Percentiles rank a stretch among this genome's conserved stretches.
Evolutionary conservation across 1,140 invertebrate species (phyloP).

Genomic region (Ips nitidus): DNA sequence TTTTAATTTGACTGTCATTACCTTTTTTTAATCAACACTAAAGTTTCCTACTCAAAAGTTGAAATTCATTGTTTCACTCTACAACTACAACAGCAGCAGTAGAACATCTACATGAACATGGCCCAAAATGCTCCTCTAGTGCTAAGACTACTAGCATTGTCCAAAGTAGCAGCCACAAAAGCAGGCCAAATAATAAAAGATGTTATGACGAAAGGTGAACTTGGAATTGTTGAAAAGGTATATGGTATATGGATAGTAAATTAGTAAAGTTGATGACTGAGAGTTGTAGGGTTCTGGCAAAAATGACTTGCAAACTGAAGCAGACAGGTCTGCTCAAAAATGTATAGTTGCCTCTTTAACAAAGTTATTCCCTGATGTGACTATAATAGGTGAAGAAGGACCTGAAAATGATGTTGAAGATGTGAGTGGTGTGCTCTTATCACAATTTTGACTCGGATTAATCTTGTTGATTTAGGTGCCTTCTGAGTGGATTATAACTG

Average conservation of each 20-base stretch:
- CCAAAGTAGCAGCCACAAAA: slow-evolving; percentile 73
- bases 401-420: slow-evolving; percentile 56
- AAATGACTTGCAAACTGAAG: slow-evolving; percentile 96
- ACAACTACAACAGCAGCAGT: too few species aligned
- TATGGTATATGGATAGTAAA: slow-evolving; percentile 7
- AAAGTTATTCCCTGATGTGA: slow-evolving; percentile 80
- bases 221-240: slow-evolving; percentile 91
- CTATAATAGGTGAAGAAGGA: slow-evolving; percentile 94
- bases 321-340: slow-evolving; percentile 89
- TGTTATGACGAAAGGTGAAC: slow-evolving; percentile 82
- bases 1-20: too few species aligned
- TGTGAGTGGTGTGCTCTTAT: slow-evolving; percentile 46
- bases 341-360: slow-evolving; percentile 88
- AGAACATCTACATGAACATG: slow-evolving; percentile 48
- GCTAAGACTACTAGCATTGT: slow-evolving; percentile 70
- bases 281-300: slow-evolving; percentile 33
- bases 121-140: slow-evolving; percentile 63
- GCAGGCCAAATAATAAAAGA: slow-evolving; percentile 90
- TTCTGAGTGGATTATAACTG: slow-evolving; percentile 71
- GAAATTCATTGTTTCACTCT: too few species aligned
- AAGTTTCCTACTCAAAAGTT: too few species aligned
- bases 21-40: too few species aligned
- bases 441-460: neutral
- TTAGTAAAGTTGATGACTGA: neutral
- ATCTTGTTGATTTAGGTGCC: slow-evolving; percentile 54